Evolutionary conservation across 2,113 vertebrate species (phyloP).

Genomic region (Microcebus tavaratra): DNA sequence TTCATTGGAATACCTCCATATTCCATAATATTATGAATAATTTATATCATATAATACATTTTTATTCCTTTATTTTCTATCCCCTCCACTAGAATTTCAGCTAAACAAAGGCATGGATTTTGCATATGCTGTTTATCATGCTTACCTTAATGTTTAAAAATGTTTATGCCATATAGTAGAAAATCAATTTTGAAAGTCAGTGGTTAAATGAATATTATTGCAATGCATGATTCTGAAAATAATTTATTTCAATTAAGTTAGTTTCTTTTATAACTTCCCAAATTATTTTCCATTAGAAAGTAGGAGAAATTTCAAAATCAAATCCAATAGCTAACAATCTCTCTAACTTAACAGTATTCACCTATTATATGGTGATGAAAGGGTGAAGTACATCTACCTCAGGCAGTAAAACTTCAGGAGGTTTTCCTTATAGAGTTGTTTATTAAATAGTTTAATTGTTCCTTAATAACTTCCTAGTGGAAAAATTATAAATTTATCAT

Average conservation of each 20-base stretch:
- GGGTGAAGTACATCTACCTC: background rate
- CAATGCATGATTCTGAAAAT: background rate
- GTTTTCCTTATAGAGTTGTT: background rate
- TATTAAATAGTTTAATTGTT: background rate
- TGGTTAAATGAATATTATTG: background rate
- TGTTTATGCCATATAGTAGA: background rate
- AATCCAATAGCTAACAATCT: background rate
- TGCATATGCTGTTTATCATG: background rate
- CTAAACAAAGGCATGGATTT: background rate
- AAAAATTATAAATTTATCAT: background rate
- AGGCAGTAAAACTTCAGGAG: background rate
- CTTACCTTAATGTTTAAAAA: background rate
- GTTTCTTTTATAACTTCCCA: constrained; percentile 29
- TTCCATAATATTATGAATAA: background rate
- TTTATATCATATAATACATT: background rate
- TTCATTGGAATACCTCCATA: background rate
- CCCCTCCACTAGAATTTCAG: background rate
- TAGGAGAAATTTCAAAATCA: background rate
- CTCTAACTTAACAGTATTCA: background rate
- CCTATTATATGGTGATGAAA: background rate
- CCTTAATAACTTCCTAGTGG: background rate
- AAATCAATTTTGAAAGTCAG: constrained; percentile 1
- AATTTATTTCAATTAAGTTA: background rate
- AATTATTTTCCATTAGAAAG: background rate
- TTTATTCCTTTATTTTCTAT: background rate